phyloP scores from a whole-genome alignment of 2,888 invertebrate genomes.

The Altica lythri region DNA sequence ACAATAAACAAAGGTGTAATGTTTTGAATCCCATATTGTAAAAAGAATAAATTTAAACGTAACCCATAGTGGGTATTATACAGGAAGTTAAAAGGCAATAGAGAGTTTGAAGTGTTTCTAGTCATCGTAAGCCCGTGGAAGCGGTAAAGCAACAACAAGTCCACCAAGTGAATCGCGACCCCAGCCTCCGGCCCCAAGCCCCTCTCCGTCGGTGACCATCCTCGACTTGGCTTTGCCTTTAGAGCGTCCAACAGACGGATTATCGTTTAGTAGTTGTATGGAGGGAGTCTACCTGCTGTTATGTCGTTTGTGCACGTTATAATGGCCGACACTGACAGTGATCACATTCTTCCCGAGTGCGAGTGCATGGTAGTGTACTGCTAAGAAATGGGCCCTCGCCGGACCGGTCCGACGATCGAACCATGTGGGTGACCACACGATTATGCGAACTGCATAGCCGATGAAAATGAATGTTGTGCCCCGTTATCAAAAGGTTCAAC shows the following conservation, averaged over 20 bases:
- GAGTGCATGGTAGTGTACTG: too few species aligned
- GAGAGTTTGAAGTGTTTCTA: conserved; percentile 2
- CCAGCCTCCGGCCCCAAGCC: conserved; percentile 29
- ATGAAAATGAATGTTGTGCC: conserved; percentile 33
- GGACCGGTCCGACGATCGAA: conserved; percentile 30
- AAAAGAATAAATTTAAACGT: too few species aligned
- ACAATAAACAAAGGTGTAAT: too few species aligned
- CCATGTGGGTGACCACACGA: conserved; percentile 35
- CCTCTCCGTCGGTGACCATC: conserved; percentile 42
- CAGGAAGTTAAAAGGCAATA: conserved; percentile 2
- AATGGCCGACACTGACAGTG: too few species aligned
- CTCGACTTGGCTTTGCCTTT: conserved; percentile 41
- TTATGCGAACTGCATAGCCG: conserved; percentile 22
- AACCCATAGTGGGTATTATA: too few species aligned
- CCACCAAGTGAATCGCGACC: conserved; percentile 35
- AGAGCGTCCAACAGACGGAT: conserved; percentile 38
- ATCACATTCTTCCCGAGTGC: conserved; percentile 28
- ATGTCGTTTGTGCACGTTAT: conserved; percentile 33
- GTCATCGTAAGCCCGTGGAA: conserved; percentile 3
- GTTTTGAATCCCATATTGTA: too few species aligned
- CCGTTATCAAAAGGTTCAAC: conserved; percentile 33
- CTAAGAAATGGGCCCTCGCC: conserved; percentile 26
- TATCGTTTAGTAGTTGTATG: conserved; percentile 38
- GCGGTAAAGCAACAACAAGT: conserved; percentile 28
- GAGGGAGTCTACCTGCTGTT: conserved; percentile 36